Evolutionary conservation across 1,140 invertebrate species (phyloP).

Genomic region (Ceratina calcarata): DNA sequence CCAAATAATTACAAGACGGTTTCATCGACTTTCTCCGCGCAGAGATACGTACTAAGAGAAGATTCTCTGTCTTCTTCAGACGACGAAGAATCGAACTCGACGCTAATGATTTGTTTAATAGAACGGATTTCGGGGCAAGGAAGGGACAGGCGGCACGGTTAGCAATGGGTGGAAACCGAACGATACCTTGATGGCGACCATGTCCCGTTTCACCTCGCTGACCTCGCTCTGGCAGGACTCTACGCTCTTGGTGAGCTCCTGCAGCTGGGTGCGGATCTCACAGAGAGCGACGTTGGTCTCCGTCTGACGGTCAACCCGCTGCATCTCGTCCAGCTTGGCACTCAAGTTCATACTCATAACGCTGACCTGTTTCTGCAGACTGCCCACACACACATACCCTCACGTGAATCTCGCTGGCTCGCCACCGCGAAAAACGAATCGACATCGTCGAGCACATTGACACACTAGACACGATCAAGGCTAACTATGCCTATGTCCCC

Average conservation of each 20-base stretch:
- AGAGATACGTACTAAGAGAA: no score
- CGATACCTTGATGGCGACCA: constrained; percentile 91
- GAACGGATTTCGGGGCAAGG: not conserved
- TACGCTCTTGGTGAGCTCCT: constrained; percentile 95
- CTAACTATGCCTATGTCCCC: constrained; percentile 53
- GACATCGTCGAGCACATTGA: constrained; percentile 62
- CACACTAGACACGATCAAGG: constrained; percentile 64
- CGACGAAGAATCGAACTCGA: no score
- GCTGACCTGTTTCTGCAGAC: constrained; percentile 97
- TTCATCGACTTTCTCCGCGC: no score
- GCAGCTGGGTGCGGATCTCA: constrained; percentile 93
- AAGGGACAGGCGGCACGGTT: not conserved
- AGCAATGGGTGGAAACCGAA: not conserved
- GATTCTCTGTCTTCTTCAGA: no score
- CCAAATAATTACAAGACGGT: no score
- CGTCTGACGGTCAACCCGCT: constrained; percentile 90
- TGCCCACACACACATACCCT: constrained; percentile 78
- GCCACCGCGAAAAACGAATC: constrained; percentile 41
- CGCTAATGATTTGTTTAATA: no score
- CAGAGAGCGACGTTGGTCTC: constrained; percentile 94
- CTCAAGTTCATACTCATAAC: constrained; percentile 97
- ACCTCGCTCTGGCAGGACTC: constrained; percentile 96
- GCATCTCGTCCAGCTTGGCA: constrained; percentile 94
- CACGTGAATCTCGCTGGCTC: constrained; percentile 62
- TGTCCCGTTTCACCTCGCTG: constrained; percentile 94